Conservation (phyloP, 1,140 invertebrate genomes). For the Drosophila arawakana region DNA sequence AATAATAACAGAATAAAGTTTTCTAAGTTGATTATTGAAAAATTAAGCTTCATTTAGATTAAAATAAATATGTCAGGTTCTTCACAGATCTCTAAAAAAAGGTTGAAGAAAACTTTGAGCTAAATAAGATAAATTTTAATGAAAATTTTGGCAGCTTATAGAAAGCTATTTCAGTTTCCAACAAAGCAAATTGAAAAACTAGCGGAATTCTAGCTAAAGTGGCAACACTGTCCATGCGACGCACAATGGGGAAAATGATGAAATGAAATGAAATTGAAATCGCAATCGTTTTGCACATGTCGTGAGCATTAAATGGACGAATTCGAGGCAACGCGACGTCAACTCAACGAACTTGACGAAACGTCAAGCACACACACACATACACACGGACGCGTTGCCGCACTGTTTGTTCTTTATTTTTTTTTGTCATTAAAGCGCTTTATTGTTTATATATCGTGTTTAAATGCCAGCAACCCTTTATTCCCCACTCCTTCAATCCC, state of each 20-base stretch:
- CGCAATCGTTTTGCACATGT: conserved; percentile 76
- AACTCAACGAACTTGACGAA: conserved; percentile 42
- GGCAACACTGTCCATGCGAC: background rate
- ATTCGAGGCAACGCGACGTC: conserved; percentile 26
- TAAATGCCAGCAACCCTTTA: conserved; percentile 51
- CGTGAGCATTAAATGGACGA: conserved; percentile 58
- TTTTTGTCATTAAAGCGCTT: conserved; percentile 55
- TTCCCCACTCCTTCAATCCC: no score
- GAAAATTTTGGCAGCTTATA: no score
- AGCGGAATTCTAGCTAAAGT: background rate
- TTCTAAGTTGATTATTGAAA: no score
- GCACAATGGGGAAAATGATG: conserved; percentile 17
- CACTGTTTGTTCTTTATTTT: conserved; percentile 55
- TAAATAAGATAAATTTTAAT: no score
- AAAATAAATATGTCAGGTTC: no score
- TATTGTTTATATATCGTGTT: conserved; percentile 72
- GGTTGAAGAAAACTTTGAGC: no score
- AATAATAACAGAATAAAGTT: no score
- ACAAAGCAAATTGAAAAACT: no score
- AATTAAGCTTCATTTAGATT: no score
- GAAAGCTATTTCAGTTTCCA: no score
- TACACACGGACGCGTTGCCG: conserved; percentile 3
- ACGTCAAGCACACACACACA: conserved; percentile 6
- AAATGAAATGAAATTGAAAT: conserved; percentile 80
- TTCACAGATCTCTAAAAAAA: no score